These are phyloP conservation scores for Pyrocephalus nanus DNA, from an alignment of 2,797 vertebrate species.

Conservation along the genomic window DNA sequence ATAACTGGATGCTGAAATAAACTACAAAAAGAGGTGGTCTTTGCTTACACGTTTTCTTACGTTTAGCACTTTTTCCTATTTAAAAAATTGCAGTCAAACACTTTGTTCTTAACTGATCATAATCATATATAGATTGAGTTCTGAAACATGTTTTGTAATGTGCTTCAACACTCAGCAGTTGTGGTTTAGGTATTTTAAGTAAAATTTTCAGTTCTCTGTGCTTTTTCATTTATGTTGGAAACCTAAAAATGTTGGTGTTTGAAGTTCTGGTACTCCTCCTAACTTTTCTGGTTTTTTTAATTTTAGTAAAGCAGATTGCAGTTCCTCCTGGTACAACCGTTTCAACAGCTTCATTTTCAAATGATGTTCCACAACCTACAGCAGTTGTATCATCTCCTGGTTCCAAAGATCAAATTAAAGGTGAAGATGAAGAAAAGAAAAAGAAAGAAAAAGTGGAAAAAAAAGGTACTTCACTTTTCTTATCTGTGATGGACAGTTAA, in stretches of 20 bases:
- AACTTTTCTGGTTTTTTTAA: constrained; percentile 63
- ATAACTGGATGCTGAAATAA: neutral
- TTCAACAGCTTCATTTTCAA: constrained; percentile 66
- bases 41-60: neutral
- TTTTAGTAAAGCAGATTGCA: constrained; percentile 83
- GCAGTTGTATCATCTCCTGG: constrained; percentile 51
- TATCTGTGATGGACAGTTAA: neutral
- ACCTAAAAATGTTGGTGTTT: neutral
- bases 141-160: neutral
- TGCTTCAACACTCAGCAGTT: neutral
- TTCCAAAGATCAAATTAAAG: constrained; percentile 73
- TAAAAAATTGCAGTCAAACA: neutral
- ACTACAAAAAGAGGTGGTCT: neutral
- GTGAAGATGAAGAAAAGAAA: constrained; percentile 83
- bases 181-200: neutral
- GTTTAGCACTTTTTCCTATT: neutral
- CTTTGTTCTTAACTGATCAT: neutral
- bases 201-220: neutral
- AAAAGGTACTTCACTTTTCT: constrained; percentile 82
- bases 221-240: neutral
- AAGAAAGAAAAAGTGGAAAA: constrained; percentile 88
- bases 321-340: constrained; percentile 72
- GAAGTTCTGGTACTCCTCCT: neutral
- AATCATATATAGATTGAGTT: neutral
- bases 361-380: constrained; percentile 33